phyloP scores from a whole-genome alignment of 2,113 vertebrate species.

The Sander vitreus region DNA sequence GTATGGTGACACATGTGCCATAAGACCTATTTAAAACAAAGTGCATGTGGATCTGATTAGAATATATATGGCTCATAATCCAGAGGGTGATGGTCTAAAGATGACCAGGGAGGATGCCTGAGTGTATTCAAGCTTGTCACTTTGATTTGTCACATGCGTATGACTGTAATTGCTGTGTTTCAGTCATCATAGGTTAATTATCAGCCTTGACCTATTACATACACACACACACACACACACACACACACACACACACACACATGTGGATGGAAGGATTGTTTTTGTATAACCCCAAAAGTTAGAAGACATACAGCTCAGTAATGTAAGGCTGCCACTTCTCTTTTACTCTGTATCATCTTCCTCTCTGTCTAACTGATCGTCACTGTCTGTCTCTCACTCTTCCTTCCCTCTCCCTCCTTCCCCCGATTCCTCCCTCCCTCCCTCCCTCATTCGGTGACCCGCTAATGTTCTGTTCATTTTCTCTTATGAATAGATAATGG shows the following conservation, averaged over 20 bases:
- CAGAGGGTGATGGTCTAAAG: constrained; percentile 16
- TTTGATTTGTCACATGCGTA: constrained; percentile 76
- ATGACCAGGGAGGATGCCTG: constrained; percentile 46
- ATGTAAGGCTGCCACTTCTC: constrained; percentile 37
- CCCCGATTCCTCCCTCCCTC: constrained; percentile 84
- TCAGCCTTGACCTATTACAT: constrained; percentile 58
- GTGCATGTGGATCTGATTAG: constrained; percentile 17
- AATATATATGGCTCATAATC: constrained; percentile 16
- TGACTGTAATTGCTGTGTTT: constrained; percentile 78
- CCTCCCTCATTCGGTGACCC: constrained; percentile 91
- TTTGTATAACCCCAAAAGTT: constrained; percentile 19
- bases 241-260: constrained; percentile 6
- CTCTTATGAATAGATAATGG: constrained; percentile 99
- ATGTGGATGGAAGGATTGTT: constrained; percentile 1
- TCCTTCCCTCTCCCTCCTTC: constrained; percentile 78
- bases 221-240: constrained; percentile 31
- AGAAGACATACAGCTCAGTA: not conserved
- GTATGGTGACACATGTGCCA: not conserved
- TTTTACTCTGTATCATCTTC: constrained; percentile 14
- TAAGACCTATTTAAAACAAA: constrained; percentile 1
- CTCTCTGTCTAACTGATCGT: constrained; percentile 43
- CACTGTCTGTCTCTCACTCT: constrained; percentile 66
- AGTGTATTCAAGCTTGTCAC: constrained; percentile 65
- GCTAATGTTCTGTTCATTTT: constrained; percentile 97
- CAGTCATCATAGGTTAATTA: constrained; percentile 79